Conservation (phyloP, 2,797 vertebrate species). For the Clarias fuscus region DNA sequence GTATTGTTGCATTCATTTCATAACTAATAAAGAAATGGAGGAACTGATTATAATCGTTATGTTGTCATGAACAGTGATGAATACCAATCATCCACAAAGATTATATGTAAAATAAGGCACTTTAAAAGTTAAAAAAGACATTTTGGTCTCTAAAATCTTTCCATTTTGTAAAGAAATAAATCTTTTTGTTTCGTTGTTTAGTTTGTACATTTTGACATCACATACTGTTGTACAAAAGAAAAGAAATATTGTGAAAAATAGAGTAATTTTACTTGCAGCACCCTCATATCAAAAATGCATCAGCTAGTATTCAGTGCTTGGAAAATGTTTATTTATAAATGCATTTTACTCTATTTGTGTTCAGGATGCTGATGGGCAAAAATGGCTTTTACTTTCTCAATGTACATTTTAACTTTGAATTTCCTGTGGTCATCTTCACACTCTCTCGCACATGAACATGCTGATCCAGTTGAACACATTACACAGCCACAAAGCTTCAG, state of each 20-base stretch:
- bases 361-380: slow-evolving; percentile 87
- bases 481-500: slow-evolving; percentile 48
- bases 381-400: slow-evolving; percentile 89
- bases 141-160: slow-evolving; percentile 77
- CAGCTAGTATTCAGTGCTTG: slow-evolving; percentile 80
- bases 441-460: background rate
- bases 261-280: slow-evolving; percentile 83
- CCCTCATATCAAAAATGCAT: slow-evolving; percentile 87
- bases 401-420: slow-evolving; percentile 38
- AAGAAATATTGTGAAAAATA: slow-evolving; percentile 86
- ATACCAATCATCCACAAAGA: slow-evolving; percentile 78
- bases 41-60: slow-evolving; percentile 62
- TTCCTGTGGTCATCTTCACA: slow-evolving; percentile 6
- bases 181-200: slow-evolving; percentile 62
- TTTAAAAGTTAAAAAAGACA: slow-evolving; percentile 82
- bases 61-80: slow-evolving; percentile 77
- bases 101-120: slow-evolving; percentile 89
- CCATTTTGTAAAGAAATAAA: slow-evolving; percentile 67
- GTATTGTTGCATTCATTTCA: slow-evolving; percentile 23
- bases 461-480: slow-evolving; percentile 48
- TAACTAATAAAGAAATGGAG: slow-evolving; percentile 35
- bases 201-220: slow-evolving; percentile 60
- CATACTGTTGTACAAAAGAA: slow-evolving; percentile 82
- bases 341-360: slow-evolving; percentile 84
- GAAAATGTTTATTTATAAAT: slow-evolving; percentile 72